Evolutionary conservation across 2,888 invertebrate genomes (phyloP).

Genomic region (Andrena marginata): DNA sequence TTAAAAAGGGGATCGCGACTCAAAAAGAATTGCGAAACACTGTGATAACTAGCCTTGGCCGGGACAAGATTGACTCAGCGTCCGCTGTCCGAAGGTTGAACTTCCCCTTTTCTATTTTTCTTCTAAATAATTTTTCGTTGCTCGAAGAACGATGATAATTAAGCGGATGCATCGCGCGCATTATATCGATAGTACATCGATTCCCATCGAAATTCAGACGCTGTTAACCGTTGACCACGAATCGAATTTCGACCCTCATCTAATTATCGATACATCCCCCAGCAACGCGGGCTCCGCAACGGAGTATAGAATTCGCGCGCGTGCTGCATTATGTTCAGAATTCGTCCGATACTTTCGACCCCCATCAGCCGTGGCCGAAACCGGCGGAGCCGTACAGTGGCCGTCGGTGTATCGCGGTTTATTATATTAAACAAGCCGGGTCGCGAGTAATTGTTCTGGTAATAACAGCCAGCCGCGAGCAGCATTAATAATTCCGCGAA

Average conservation of each 20-base stretch:
- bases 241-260: slow-evolving; percentile 2
- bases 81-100: too few relatives aligned
- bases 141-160: neutral
- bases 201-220: slow-evolving; percentile 8
- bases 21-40: too few relatives aligned
- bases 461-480: slow-evolving; percentile 38
- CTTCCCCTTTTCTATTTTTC: too few relatives aligned
- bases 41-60: too few relatives aligned
- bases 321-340: neutral
- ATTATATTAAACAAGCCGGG: slow-evolving; percentile 56
- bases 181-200: neutral
- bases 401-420: slow-evolving; percentile 44
- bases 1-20: too few relatives aligned
- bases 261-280: slow-evolving; percentile 47
- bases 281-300: slow-evolving; percentile 10
- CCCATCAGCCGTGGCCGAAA: slow-evolving; percentile 13
- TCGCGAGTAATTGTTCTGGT: slow-evolving; percentile 53
- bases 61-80: too few relatives aligned
- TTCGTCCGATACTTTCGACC: slow-evolving; percentile 22
- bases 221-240: slow-evolving; percentile 12
- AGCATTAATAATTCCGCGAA: slow-evolving; percentile 48
- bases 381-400: slow-evolving; percentile 14
- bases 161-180: neutral
- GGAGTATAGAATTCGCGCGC: neutral
- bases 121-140: too few relatives aligned